Conservation (phyloP, 2,888 invertebrate species). For the Allolobophora icterica region DNA sequence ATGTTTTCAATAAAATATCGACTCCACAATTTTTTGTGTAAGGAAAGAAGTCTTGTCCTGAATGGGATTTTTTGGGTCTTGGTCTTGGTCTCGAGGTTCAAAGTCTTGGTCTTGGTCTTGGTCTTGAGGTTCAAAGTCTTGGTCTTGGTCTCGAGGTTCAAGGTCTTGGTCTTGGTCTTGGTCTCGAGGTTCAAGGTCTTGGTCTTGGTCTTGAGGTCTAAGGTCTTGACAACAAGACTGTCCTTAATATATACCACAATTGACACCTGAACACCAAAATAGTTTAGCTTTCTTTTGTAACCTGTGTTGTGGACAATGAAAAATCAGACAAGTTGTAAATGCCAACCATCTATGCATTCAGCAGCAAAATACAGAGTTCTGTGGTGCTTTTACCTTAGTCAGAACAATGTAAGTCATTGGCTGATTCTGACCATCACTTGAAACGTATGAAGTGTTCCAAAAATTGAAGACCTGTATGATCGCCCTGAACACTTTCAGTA, state of each 20-base stretch:
- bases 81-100: no score
- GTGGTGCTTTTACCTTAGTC: conserved; percentile 53
- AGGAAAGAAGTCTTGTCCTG: no score
- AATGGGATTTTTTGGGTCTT: no score
- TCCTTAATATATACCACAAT: neutral
- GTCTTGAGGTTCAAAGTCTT: no score
- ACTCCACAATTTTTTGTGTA: no score
- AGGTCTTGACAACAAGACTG: no score
- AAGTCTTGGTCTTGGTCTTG: no score
- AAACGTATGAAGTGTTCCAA: conserved; percentile 46
- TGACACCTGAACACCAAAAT: neutral
- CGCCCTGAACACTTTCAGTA: conserved; percentile 51
- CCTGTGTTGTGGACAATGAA: neutral
- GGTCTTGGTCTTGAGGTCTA: no score
- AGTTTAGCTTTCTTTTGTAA: neutral
- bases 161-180: no score
- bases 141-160: no score
- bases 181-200: no score
- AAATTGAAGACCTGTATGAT: conserved; percentile 46
- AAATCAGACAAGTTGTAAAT: neutral
- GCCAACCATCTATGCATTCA: neutral
- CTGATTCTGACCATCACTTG: conserved; percentile 52
- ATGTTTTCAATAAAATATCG: no score
- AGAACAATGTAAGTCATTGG: conserved; percentile 55
- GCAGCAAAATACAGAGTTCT: neutral